phyloP scores from a whole-genome alignment of 1,140 invertebrate genomes.

The Thaumetopoea pityocampa region DNA sequence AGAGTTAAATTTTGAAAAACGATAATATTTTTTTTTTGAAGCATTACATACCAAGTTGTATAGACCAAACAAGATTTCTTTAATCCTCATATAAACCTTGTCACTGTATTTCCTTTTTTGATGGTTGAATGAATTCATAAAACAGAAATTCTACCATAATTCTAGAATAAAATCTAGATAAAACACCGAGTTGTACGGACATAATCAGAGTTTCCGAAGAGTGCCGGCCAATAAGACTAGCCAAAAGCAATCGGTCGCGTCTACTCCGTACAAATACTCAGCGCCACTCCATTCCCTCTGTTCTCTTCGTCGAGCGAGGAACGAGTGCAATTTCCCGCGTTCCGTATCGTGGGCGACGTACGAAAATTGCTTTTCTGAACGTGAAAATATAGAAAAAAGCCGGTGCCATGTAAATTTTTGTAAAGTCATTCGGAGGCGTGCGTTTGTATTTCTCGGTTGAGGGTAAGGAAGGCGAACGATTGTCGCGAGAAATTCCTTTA shows the following conservation, averaged over 20 bases:
- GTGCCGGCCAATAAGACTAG: constrained; percentile 48
- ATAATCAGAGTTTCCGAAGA: constrained; percentile 31
- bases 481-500: constrained; percentile 66
- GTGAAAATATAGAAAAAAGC: constrained; percentile 67
- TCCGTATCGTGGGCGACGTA: constrained; percentile 66
- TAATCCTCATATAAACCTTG: too few species aligned
- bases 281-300: constrained; percentile 54
- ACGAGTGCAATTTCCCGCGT: constrained; percentile 70
- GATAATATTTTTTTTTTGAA: too few species aligned
- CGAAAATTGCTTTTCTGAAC: constrained; percentile 74
- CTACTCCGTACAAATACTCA: constrained; percentile 47
- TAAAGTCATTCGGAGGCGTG: constrained; percentile 72
- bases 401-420: constrained; percentile 70
- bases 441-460: constrained; percentile 69
- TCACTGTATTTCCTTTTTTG: too few species aligned
- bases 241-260: constrained; percentile 57
- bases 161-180: constrained; percentile 3
- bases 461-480: constrained; percentile 67
- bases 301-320: constrained; percentile 43
- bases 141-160: too few species aligned
- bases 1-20: too few species aligned
- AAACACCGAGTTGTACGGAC: constrained; percentile 5
- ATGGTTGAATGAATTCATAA: too few species aligned
- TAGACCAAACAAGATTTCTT: too few species aligned
- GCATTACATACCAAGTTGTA: too few species aligned